Base-by-base conservation (phyloP, 2,113 vertebrate species). In the Upupa epops region DNA sequence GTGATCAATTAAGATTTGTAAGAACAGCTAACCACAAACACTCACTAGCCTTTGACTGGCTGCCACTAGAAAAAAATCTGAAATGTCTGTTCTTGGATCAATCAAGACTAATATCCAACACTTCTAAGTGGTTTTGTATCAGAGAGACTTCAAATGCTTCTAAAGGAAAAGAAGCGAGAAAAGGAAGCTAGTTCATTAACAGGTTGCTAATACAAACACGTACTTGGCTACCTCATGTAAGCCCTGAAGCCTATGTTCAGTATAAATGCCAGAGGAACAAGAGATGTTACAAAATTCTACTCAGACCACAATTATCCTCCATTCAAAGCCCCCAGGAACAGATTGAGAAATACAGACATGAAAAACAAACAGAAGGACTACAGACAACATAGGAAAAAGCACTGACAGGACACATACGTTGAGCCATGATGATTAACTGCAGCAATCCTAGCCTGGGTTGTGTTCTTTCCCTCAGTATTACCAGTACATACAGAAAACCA, bases 261-360 rank as follows among this genome's bases (percentile, higher is more conserved):
- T 32, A 71, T 58, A 95, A 89, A 71, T 76, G 79, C 94, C 71
- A 85, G 13, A 42, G 32, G 28, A 85, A 95, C 78, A 94, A 95
- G 95, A 91, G 82, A 79, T 45, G 55, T 85, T 88, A 89, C 78
- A 69, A 87, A 89, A 87, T 94, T 95, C 75, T 79, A 85, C 82
- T 90, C 77, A 76, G 77, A 91, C 42, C 70, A 56, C 54, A 89
- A 84, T 95, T 85, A 90, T 61, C 29, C 55, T 82, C 61, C 51
- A 87, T 68, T 90, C 77, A 90, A 61, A 93, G 70, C 28, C 42
- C 77, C 49, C 61, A 81, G 21, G 66, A 94, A 75, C 31, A 86
- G 73, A 81, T 7, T 86, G 66, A 88, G 65, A 96, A 96, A 90
- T 80, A 81, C 28, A 68, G 55, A 78, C 55, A 74, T 65, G 56